Evolutionary conservation across 2,888 invertebrate genomes (phyloP), one percentile per base, ranked within the genome.

Genomic region (Emmelina monodactyla): DNA sequence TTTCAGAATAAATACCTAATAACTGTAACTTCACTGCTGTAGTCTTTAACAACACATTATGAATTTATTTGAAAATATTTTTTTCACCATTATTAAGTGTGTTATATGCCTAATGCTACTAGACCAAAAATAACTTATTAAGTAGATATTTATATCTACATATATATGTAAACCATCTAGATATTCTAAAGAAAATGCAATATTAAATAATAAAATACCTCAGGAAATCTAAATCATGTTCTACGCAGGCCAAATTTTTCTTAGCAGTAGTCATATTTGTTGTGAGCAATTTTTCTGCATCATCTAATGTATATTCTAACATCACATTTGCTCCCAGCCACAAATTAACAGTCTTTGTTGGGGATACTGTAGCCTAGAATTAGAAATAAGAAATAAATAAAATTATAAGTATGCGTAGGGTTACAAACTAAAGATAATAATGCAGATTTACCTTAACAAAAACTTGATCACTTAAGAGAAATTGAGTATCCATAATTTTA

Each of bases 241-340:
- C 94, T 25, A 97, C 89, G 66, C 89, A 89, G 39, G 83, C 83
- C 40, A 96, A 80, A 69, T 92, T 92, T 55, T 87, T 88, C 49
- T 88, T 88, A 9, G 97, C 96, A 32, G 91, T 87, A 34, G 85
- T 84, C 64, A 92, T 88, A 65, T 94, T 94, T 54, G 92, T 90
- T 38, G 86, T 84, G 14, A 97, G 78, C 37, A 97, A 76, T 39
- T 85, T 84, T 62, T 93, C 88, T 16, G 97, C 97, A 75, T 97
- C 97, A 46, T 92, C 89, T 48, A 97, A 75, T 15, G 88, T 86
- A 73, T 97, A 98, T 72, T 98, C 97, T 53, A 98, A 76, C 97
- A 98, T 98, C 3, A 97, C 95, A 82, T 97, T 97, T 2, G 97
- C 91, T 29, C 91, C 91, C 35, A 91, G 71, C 91, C 91, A 91